Percentiles rank a stretch among this genome's conserved stretches.
Conservation (phyloP, 1,140 invertebrate species). For the Trachymyrmex septentrionalis region DNA sequence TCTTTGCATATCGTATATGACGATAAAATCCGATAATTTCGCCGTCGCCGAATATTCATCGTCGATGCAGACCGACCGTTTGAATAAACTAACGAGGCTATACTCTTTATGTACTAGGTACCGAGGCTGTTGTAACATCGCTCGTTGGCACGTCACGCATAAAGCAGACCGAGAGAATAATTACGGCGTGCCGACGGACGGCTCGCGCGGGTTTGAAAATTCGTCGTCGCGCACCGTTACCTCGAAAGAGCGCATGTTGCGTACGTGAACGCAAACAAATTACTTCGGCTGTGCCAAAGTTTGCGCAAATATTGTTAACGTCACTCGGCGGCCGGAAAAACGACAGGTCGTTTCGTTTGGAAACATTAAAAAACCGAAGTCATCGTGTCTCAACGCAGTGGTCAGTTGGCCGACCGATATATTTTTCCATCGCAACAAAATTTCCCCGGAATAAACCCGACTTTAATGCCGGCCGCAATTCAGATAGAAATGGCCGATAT, state of each 20-base stretch:
- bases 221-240: conserved; percentile 48
- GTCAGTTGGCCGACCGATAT: conserved; percentile 24
- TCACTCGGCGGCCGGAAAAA: conserved; percentile 27
- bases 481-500: conserved; percentile 57
- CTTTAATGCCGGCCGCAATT: conserved; percentile 55
- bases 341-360: conserved; percentile 3
- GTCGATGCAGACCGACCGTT: conserved; percentile 7
- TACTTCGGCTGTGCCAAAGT: conserved; percentile 35
- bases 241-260: conserved; percentile 25
- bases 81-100: conserved; percentile 52
- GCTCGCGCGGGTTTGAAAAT: conserved; percentile 46
- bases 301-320: conserved; percentile 62
- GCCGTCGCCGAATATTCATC: conserved; percentile 20
- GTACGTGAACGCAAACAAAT: conserved; percentile 37
- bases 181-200: conserved; percentile 41
- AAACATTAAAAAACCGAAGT: conserved; percentile 53
- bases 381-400: not conserved
- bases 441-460: conserved; percentile 45
- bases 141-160: conserved; percentile 25
- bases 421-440: conserved; percentile 40
- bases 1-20: not conserved
- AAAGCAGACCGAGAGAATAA: conserved; percentile 46
- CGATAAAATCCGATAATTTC: conserved; percentile 14
- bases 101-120: conserved; percentile 33
- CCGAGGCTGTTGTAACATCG: conserved; percentile 20